Evolutionary conservation across 1,140 invertebrate species (phyloP).

Genomic region (Notospermus geniculatus): DNA sequence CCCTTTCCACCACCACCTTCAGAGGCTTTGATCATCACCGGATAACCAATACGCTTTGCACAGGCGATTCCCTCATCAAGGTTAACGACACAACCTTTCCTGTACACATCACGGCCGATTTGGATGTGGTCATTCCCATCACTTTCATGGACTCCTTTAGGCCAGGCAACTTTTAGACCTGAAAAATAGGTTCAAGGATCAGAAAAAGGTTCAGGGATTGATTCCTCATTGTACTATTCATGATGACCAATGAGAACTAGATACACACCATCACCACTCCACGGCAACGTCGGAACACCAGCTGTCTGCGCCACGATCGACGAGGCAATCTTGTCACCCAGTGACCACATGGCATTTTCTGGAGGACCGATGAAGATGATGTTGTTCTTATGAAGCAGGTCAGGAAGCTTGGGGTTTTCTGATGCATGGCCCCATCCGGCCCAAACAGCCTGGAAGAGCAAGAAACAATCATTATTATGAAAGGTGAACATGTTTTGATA

Average conservation of each 20-base stretch:
- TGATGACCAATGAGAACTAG: no score
- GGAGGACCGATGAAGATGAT: slow-evolving; percentile 77
- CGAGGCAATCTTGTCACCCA: slow-evolving; percentile 99
- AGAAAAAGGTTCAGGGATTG: no score
- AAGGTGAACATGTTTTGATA: no score
- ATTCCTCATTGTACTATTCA: no score
- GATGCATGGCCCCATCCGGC: slow-evolving; percentile 99
- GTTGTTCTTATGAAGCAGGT: slow-evolving; percentile 86
- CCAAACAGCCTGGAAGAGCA: slow-evolving; percentile 93
- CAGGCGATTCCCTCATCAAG: slow-evolving; percentile 81
- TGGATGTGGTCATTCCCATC: slow-evolving; percentile 63
- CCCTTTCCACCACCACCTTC: slow-evolving; percentile 99
- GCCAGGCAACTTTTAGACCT: slow-evolving; percentile 63
- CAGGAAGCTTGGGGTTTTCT: slow-evolving; percentile 97
- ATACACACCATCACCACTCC: slow-evolving; percentile 82
- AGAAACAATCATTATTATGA: no score
- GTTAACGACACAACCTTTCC: slow-evolving; percentile 83
- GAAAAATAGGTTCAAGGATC: no score
- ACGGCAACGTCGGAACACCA: slow-evolving; percentile 94
- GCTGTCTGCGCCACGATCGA: slow-evolving; percentile 99
- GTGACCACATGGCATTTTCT: slow-evolving; percentile 98
- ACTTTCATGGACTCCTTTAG: slow-evolving; percentile 46
- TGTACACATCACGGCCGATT: slow-evolving; percentile 75
- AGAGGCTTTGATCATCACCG: slow-evolving; percentile 99
- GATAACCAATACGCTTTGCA: slow-evolving; percentile 90